Percentiles rank a stretch among this genome's conserved stretches.
Evolutionary conservation across 2,113 vertebrate genomes (phyloP).

Genomic region (Piprites chloris): DNA sequence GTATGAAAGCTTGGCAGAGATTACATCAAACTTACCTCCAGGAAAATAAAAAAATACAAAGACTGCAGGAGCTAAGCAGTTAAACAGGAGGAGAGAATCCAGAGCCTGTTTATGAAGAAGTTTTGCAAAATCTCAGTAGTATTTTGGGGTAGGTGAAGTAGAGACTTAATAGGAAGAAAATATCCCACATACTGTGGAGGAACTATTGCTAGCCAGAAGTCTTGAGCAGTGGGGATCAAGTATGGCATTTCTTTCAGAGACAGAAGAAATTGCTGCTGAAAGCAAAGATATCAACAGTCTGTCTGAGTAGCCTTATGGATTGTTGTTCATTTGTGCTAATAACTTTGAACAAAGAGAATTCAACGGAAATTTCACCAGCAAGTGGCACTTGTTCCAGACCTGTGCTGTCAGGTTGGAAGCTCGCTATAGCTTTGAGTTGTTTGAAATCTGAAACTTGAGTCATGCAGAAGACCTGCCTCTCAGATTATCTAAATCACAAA

Average conservation of each 20-base stretch:
- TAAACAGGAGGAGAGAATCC: background rate
- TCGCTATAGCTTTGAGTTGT: background rate
- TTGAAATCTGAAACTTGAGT: background rate
- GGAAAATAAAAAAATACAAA: background rate
- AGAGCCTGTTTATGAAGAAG: background rate
- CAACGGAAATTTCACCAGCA: background rate
- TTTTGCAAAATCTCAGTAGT: background rate
- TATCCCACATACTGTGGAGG: background rate
- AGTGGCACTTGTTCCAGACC: background rate
- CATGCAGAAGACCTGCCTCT: background rate
- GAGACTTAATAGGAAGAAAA: background rate
- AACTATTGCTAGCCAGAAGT: background rate
- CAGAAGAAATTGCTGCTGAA: constrained; percentile 8
- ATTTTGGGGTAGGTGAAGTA: background rate
- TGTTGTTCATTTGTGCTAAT: background rate
- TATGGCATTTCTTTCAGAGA: background rate
- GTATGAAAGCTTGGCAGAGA: background rate
- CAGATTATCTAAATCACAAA: background rate
- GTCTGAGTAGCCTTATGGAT: background rate
- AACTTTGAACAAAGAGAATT: background rate
- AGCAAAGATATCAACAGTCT: background rate
- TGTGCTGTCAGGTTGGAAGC: background rate
- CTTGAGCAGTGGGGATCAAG: background rate
- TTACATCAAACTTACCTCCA: background rate
- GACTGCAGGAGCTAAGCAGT: background rate